Base-by-base conservation (phyloP, 2,797 vertebrate species). In the Ataeniobius toweri region DNA sequence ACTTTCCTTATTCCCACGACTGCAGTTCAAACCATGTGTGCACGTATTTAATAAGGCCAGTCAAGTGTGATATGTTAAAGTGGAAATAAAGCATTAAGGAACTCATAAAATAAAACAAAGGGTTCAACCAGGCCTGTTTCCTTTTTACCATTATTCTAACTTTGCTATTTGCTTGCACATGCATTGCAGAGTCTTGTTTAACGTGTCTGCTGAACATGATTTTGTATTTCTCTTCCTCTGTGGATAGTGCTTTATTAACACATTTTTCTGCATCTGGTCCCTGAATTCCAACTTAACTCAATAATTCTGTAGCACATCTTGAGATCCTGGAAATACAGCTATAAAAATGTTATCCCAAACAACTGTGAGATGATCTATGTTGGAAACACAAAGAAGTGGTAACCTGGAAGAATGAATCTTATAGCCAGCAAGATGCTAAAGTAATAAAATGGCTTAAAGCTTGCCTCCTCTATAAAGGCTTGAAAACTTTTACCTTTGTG, bases 241-340 rank as follows among this genome's bases (percentile, higher is more conserved):
- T 59, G 36, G 13, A 26, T 13, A 44, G 6, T 13, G 53, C n/a
- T 74, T 74, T 20, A 48, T 16, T 20, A 24, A 41, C 26, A 41
- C 22, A 55, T 68, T 39, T n/a, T 24, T 39, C 24, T 53, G 3
- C 31, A 67, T 53, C 48, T 67, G 31, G 31, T 2, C 31, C 7
- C 14, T 26, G 31, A 50, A 53, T 41, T 16, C 7, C n/a, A 9
- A 36, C 63, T 41, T n/a, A 22, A 53, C 71, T 46, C 36, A 31
- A 24, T 75, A 16, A n/a, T 61, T 44, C 12, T 71, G 44, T 56
- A 31, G n/a, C 2, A 36, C 36, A 36, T 36, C 36, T 36, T 36
- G 36, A 36, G 36, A 36, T 4, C 36, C 36, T 72, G 69, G 68
- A 68, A 80, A 73, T 81, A 44, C 65, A 59, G 41, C 44, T 24